Conservation (phyloP, 2,113 vertebrate genomes). For the Craseonycteris thonglongyai region DNA sequence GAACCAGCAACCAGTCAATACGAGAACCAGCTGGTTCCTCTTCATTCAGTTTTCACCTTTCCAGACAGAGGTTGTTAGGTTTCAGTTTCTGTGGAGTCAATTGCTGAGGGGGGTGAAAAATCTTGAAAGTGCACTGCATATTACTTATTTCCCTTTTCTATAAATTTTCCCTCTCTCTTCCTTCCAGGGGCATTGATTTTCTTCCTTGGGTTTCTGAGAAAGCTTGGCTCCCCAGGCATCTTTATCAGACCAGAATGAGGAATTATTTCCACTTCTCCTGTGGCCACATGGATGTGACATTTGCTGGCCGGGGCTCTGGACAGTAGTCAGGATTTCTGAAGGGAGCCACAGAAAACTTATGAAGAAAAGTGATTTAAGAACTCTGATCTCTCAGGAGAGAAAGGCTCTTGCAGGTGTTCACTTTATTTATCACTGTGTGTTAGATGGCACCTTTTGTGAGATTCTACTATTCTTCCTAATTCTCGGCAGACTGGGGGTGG, state of each 20-base stretch:
- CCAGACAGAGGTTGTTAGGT: not conserved
- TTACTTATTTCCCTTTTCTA: slow-evolving; percentile 46
- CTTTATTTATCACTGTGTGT: not conserved
- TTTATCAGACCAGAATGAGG: not conserved
- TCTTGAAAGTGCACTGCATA: slow-evolving; percentile 49
- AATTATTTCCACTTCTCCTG: not conserved
- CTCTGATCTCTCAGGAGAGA: not conserved
- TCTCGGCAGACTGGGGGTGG: not conserved
- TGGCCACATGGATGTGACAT: not conserved
- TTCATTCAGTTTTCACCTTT: not conserved
- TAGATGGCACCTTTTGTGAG: not conserved
- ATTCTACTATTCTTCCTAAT: not conserved
- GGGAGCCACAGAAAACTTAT: not conserved
- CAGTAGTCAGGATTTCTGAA: not conserved
- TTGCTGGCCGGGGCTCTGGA: not conserved
- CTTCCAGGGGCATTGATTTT: slow-evolving; percentile 72
- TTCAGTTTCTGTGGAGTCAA: slow-evolving; percentile 16
- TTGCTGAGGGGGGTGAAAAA: not conserved
- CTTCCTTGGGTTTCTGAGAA: slow-evolving; percentile 64
- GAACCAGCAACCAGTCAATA: not conserved
- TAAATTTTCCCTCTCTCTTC: slow-evolving; percentile 10
- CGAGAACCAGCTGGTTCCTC: not conserved
- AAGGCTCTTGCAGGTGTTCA: not conserved
- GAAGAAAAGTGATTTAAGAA: not conserved
- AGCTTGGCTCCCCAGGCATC: slow-evolving; percentile 44